These are phyloP conservation scores for Drosophila maculinotata DNA, from an alignment of 2,888 invertebrate genomes.

Conservation along the genomic window DNA sequence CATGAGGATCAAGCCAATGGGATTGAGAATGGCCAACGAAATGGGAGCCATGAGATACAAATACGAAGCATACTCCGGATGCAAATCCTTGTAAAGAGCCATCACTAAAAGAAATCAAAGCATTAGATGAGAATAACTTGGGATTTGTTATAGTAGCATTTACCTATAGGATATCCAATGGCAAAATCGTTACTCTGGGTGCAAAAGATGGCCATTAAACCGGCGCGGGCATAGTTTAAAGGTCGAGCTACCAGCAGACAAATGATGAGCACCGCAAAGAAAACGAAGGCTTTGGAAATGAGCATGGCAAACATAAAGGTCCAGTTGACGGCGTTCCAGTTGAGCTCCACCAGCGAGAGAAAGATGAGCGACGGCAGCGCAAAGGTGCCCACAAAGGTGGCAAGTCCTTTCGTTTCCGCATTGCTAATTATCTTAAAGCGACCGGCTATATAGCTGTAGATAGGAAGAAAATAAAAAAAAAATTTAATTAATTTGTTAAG, in stretches of 20 bases:
- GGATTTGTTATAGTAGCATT: not conserved
- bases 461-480: conserved; percentile 1
- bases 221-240: conserved; percentile 92
- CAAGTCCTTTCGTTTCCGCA: conserved; percentile 94
- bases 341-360: conserved; percentile 93
- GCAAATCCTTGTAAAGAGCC: conserved; percentile 93
- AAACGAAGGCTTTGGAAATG: conserved; percentile 93
- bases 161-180: conserved; percentile 96
- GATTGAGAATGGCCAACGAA: conserved; percentile 95
- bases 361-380: conserved; percentile 97
- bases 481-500: not conserved
- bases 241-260: conserved; percentile 93
- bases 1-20: conserved; percentile 94
- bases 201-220: conserved; percentile 96
- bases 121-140: conserved; percentile 41
- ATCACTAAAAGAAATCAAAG: conserved; percentile 86
- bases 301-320: conserved; percentile 94
- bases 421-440: conserved; percentile 92
- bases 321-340: conserved; percentile 95
- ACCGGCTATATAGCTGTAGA: conserved; percentile 92
- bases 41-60: conserved; percentile 97
- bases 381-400: conserved; percentile 96
- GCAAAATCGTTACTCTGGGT: conserved; percentile 99
- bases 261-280: conserved; percentile 91
- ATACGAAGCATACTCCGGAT: conserved; percentile 96